Evolutionary conservation across 2,797 vertebrate species (phyloP).

Genomic region (Pangasius sanitwongsei): DNA sequence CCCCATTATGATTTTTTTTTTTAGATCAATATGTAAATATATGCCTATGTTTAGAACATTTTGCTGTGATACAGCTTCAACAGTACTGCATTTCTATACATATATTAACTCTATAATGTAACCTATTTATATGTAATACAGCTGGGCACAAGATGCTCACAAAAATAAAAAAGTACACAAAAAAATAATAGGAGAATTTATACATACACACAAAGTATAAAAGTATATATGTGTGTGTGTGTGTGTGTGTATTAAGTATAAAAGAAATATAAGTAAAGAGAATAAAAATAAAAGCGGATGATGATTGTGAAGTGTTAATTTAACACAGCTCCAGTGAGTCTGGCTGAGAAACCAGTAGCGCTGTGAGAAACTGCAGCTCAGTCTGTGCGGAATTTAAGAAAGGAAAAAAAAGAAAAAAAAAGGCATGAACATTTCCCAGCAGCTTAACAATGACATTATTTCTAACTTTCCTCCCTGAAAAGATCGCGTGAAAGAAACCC

Average conservation of each 20-base stretch:
- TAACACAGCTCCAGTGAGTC: neutral
- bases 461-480: slow-evolving; percentile 18
- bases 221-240: no score
- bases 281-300: no score
- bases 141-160: neutral
- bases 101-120: no score
- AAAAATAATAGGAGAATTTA: no score
- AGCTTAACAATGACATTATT: slow-evolving; percentile 42
- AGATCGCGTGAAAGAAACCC: slow-evolving; percentile 9
- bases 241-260: no score
- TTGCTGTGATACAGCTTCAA: neutral
- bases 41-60: neutral
- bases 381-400: slow-evolving; percentile 56
- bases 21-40: neutral
- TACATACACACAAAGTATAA: no score
- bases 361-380: neutral
- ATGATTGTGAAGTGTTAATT: no score
- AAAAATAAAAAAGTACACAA: neutral
- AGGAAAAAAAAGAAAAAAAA: slow-evolving; percentile 58
- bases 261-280: no score
- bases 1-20: neutral
- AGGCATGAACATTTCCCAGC: slow-evolving; percentile 54
- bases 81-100: no score
- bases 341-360: neutral
- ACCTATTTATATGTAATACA: neutral